Conservation (phyloP, 2,797 vertebrate species). For the Pteropus rufus region DNA sequence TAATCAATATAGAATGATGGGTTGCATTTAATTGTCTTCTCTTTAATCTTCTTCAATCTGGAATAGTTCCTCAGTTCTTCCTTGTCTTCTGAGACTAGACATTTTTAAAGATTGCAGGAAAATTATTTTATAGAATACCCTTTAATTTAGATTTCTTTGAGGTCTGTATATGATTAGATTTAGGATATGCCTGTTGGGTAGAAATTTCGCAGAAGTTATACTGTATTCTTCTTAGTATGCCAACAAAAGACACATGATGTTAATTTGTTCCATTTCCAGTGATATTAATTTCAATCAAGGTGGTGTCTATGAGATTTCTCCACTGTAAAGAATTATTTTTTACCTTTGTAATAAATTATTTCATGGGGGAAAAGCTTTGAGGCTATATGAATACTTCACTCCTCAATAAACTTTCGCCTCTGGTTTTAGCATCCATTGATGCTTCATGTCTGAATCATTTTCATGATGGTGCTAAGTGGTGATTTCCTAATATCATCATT, state of each 20-base stretch:
- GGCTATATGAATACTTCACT: neutral
- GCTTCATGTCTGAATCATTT: neutral
- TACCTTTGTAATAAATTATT: neutral
- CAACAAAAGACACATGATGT: neutral
- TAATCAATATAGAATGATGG: neutral
- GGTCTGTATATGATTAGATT: neutral
- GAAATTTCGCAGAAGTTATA: neutral
- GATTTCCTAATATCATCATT: neutral
- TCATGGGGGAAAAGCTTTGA: neutral
- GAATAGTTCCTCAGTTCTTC: neutral
- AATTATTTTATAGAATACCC: neutral
- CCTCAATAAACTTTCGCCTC: neutral
- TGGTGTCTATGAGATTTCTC: neutral
- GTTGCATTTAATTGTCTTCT: neutral
- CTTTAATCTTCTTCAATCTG: neutral
- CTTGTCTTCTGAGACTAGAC: neutral
- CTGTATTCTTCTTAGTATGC: neutral
- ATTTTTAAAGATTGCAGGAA: neutral
- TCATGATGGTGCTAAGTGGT: neutral
- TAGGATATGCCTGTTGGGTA: neutral
- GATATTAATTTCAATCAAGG: neutral
- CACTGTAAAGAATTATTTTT: neutral
- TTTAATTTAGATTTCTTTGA: neutral
- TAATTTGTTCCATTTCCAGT: neutral
- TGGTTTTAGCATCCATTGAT: neutral